phyloP scores from a whole-genome alignment of 2,888 invertebrate species.

The Tenodera sinensis region DNA sequence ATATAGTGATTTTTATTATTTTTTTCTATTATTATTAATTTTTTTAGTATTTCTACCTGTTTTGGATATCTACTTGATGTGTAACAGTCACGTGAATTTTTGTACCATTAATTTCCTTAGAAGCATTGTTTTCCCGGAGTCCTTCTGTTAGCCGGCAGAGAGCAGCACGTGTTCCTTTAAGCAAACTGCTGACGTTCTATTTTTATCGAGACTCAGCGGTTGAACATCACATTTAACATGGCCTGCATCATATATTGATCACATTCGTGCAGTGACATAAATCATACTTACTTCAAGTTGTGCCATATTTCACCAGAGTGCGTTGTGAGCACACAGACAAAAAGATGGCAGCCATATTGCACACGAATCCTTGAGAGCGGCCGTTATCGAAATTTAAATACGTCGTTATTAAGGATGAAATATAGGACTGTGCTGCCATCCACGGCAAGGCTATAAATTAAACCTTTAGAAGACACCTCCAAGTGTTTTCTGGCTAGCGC shows the following conservation, averaged over 20 bases:
- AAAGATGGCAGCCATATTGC: not conserved
- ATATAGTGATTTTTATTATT: too few species aligned
- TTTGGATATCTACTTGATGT: too few species aligned
- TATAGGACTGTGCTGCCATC: not conserved
- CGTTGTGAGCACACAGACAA: not conserved
- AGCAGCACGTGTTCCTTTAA: too few species aligned
- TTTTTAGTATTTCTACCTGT: too few species aligned
- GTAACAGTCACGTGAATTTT: too few species aligned
- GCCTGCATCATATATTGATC: not conserved
- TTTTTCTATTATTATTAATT: too few species aligned
- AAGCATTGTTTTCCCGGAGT: too few species aligned
- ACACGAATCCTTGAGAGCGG: not conserved
- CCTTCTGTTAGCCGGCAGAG: too few species aligned
- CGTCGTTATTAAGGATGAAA: slow-evolving; percentile 18
- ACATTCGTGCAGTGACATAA: not conserved
- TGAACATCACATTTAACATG: too few species aligned
- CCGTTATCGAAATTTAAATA: slow-evolving; percentile 16
- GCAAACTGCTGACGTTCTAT: too few species aligned
- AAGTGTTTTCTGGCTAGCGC: slow-evolving; percentile 14
- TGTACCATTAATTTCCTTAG: too few species aligned
- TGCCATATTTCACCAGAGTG: not conserved
- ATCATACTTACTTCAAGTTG: not conserved
- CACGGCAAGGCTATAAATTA: not conserved
- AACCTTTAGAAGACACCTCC: slow-evolving; percentile 16
- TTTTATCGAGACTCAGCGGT: too few species aligned